Evolutionary conservation across 1,140 invertebrate species (phyloP).

Genomic region (Nautilus pompilius): DNA sequence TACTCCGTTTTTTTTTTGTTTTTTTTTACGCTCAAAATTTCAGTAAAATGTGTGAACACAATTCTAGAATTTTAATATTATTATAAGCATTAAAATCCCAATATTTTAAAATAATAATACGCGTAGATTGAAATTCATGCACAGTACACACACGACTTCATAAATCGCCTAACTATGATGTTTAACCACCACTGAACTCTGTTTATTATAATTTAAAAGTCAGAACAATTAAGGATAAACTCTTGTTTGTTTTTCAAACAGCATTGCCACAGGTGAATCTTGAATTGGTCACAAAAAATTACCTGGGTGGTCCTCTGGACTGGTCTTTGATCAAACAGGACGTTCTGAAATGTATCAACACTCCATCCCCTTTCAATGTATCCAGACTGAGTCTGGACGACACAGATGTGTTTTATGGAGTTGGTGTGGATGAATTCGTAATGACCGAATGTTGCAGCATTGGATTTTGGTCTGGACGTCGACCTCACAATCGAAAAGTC

Average conservation of each 20-base stretch:
- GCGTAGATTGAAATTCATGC: too few relatives aligned
- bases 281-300: constrained; percentile 48
- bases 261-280: constrained; percentile 45
- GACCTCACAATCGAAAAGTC: constrained; percentile 30
- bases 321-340: constrained; percentile 26
- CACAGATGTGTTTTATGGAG: constrained; percentile 37
- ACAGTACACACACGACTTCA: too few relatives aligned
- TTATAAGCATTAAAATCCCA: too few relatives aligned
- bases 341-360: constrained; percentile 29
- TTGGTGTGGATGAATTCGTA: constrained; percentile 46
- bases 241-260: constrained; percentile 18
- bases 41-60: too few relatives aligned
- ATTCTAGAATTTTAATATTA: too few relatives aligned
- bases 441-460: constrained; percentile 37
- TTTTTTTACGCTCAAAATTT: too few relatives aligned
- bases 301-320: constrained; percentile 44
- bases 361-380: constrained; percentile 27
- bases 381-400: constrained; percentile 30
- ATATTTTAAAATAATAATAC: too few relatives aligned
- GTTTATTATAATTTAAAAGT: too few relatives aligned
- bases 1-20: too few relatives aligned
- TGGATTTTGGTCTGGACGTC: constrained; percentile 39
- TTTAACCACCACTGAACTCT: too few relatives aligned
- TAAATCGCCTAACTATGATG: too few relatives aligned
- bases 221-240: too few relatives aligned